phyloP scores from a whole-genome alignment of 2,113 vertebrate species.

The Bungarus multicinctus region DNA sequence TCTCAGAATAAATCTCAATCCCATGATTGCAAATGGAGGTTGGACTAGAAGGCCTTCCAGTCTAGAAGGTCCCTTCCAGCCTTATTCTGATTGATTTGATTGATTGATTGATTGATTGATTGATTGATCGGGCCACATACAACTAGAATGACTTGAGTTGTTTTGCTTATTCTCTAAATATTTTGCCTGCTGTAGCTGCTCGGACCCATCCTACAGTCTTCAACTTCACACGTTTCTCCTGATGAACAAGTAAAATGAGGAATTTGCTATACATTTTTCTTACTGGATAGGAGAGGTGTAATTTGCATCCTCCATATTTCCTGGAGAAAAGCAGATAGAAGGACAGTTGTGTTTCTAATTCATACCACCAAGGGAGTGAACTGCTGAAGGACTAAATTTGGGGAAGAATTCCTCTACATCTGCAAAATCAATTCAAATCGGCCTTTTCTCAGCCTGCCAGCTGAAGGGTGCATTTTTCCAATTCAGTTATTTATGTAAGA shows the following conservation, averaged over 20 bases:
- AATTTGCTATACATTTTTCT: not conserved
- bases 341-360: not conserved
- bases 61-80: too few species aligned
- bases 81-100: too few species aligned
- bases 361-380: not conserved
- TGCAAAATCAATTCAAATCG: not conserved
- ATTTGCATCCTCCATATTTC: not conserved
- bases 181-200: not conserved
- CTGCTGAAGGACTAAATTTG: not conserved
- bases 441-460: not conserved
- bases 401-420: not conserved
- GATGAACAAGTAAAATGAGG: not conserved
- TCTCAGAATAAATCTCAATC: not conserved
- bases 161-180: not conserved
- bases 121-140: too few species aligned
- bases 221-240: not conserved
- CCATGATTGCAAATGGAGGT: not conserved
- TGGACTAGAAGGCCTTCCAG: too few species aligned
- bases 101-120: too few species aligned
- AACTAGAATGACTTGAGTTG: not conserved
- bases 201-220: not conserved
- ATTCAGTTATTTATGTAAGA: not conserved
- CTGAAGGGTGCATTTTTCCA: not conserved
- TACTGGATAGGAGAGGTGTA: not conserved
- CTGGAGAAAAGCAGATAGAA: not conserved